These are phyloP conservation scores for Pristionchus maxplancki DNA, from an alignment of 2,888 invertebrate genomes.

Conservation along the genomic window DNA sequence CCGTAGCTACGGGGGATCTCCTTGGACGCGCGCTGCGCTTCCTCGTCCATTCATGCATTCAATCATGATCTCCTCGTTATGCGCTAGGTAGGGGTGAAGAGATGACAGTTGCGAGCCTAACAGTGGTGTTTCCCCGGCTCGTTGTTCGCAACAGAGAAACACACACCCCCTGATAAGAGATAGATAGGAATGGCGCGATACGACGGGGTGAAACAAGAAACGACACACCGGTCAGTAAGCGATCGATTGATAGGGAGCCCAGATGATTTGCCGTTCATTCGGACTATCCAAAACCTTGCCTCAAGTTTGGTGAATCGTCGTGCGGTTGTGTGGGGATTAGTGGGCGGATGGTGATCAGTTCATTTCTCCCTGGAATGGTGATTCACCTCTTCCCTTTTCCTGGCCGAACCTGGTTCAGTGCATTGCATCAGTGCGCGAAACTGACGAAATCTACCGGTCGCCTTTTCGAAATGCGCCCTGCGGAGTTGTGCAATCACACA, in stretches of 20 bases:
- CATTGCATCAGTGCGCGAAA: constrained; percentile 35
- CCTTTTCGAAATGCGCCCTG: constrained; percentile 22
- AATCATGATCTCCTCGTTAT: neutral
- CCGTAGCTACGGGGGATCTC: neutral
- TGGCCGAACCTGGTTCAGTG: neutral
- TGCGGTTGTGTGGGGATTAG: neutral
- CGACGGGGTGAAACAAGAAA: neutral
- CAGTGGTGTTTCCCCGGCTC: neutral
- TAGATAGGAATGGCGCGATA: neutral
- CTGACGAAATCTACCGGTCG: neutral
- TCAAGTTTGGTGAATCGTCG: neutral
- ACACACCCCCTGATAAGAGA: neutral
- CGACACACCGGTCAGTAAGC: neutral
- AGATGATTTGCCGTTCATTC: neutral
- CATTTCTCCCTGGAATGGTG: neutral
- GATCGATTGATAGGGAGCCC: neutral
- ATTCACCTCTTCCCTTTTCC: neutral
- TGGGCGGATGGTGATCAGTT: neutral
- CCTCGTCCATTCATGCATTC: neutral
- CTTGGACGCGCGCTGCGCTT: neutral
- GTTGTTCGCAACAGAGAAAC: neutral
- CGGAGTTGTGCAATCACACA: neutral
- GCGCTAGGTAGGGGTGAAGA: neutral
- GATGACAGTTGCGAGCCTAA: neutral
- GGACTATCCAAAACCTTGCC: too few species aligned